These are phyloP conservation scores for Siderastrea siderea DNA, from an alignment of 92 coral and sea anemone species.

Conservation along the genomic window DNA sequence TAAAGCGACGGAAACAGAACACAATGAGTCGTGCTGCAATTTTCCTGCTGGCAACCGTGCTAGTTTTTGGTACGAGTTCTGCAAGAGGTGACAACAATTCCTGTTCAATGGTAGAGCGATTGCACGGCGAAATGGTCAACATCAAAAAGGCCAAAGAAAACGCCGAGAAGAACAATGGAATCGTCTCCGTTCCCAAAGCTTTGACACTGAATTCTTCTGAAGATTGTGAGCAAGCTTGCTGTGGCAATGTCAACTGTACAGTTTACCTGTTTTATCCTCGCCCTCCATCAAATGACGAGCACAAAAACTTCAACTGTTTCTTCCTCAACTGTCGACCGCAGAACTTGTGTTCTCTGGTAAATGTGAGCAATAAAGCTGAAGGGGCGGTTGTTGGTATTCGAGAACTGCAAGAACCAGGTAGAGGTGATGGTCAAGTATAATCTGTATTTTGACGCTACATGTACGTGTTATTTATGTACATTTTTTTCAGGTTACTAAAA, in stretches of 20 bases:
- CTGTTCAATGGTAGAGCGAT: conserved; percentile 32
- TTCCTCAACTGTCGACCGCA: conserved; percentile 63
- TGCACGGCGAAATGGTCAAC: conserved; percentile 53
- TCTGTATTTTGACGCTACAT: no score
- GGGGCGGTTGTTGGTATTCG: conserved; percentile 50
- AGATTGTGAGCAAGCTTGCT: conserved; percentile 61
- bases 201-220: conserved; percentile 38
- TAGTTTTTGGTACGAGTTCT: neutral
- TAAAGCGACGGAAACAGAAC: neutral
- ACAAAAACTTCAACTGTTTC: conserved; percentile 63
- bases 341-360: conserved; percentile 48
- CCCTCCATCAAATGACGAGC: conserved; percentile 23
- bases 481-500: no score
- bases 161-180: conserved; percentile 24
- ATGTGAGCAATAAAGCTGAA: conserved; percentile 26
- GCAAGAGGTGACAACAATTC: conserved; percentile 13
- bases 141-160: conserved; percentile 49
- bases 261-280: conserved; percentile 70
- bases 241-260: conserved; percentile 53
- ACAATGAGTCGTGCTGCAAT: conserved; percentile 9
- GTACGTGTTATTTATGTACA: no score
- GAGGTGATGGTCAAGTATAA: neutral
- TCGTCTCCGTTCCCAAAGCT: conserved; percentile 48
- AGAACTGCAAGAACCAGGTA: conserved; percentile 26
- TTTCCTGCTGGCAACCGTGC: neutral